These are phyloP conservation scores for Protobothrops mucrosquamatus DNA, from an alignment of 2,113 vertebrate species.

Conservation along the genomic window DNA sequence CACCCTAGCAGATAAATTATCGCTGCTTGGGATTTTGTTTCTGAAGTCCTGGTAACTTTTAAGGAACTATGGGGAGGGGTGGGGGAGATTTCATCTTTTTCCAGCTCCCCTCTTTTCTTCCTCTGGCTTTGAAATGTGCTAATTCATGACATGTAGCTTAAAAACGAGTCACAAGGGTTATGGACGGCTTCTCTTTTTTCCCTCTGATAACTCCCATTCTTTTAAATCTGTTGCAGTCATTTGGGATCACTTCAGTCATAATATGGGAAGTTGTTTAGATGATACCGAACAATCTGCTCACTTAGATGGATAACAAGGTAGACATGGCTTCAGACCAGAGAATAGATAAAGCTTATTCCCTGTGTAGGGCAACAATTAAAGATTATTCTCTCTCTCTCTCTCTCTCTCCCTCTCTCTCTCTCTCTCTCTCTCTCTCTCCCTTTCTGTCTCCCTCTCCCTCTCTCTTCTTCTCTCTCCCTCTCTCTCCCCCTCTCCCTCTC, in stretches of 20 bases:
- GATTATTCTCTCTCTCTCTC: background rate
- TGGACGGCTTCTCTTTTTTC: background rate
- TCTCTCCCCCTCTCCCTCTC: too few relatives aligned
- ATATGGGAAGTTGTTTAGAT: background rate
- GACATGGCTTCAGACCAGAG: background rate
- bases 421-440: too few relatives aligned
- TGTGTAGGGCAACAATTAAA: background rate
- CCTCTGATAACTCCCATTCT: background rate
- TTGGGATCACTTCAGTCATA: background rate
- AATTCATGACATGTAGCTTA: background rate
- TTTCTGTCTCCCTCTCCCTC: too few relatives aligned
- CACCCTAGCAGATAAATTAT: background rate
- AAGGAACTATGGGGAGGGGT: background rate
- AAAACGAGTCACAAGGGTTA: background rate
- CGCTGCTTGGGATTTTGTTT: background rate
- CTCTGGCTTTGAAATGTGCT: background rate
- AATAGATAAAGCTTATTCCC: background rate
- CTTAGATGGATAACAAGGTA: background rate
- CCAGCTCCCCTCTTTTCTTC: background rate
- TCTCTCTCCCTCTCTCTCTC: accelerated
- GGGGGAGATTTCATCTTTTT: background rate
- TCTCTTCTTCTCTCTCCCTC: too few relatives aligned
- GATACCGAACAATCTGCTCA: background rate
- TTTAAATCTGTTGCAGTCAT: background rate
- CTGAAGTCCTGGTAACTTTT: background rate